Conservation (phyloP, 1,140 invertebrate genomes). For the Tigriopus japonicus region DNA sequence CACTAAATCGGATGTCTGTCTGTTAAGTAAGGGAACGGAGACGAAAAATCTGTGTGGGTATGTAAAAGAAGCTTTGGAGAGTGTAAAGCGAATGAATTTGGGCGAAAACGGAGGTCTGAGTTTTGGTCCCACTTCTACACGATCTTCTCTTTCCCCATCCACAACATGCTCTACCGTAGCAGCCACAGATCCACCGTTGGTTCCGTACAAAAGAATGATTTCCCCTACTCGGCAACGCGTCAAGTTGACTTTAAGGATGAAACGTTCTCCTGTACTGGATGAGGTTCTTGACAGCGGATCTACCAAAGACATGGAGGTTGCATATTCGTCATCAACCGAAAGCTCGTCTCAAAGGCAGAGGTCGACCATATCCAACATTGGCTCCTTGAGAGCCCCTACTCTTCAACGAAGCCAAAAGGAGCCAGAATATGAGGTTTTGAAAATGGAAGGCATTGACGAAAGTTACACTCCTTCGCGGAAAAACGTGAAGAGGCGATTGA, state of each 20-base stretch:
- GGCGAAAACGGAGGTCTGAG: no score
- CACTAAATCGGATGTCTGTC: no score
- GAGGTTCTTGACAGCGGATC: constrained; percentile 62
- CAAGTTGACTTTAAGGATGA: constrained; percentile 61
- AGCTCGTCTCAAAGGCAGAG: background rate
- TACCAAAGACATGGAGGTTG: constrained; percentile 8
- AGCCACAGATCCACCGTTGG: no score
- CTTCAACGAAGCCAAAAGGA: no score
- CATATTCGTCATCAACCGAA: background rate
- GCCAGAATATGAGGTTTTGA: background rate
- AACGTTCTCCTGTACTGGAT: constrained; percentile 60
- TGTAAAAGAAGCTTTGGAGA: background rate
- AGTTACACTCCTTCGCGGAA: background rate
- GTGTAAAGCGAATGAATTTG: background rate
- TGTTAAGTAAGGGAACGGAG: no score
- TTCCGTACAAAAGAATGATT: background rate
- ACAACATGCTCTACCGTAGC: background rate
- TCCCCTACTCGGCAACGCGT: constrained; percentile 29
- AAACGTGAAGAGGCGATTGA: background rate
- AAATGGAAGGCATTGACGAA: constrained; percentile 6
- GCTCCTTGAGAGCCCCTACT: no score
- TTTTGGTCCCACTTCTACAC: no score
- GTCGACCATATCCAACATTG: background rate
- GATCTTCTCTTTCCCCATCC: no score
- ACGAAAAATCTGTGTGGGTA: background rate